A percentile compares a stretch with the other conserved stretches of the same genome.
Conservation (phyloP, 2,888 invertebrate species). For the Scaeva pyrastri region DNA sequence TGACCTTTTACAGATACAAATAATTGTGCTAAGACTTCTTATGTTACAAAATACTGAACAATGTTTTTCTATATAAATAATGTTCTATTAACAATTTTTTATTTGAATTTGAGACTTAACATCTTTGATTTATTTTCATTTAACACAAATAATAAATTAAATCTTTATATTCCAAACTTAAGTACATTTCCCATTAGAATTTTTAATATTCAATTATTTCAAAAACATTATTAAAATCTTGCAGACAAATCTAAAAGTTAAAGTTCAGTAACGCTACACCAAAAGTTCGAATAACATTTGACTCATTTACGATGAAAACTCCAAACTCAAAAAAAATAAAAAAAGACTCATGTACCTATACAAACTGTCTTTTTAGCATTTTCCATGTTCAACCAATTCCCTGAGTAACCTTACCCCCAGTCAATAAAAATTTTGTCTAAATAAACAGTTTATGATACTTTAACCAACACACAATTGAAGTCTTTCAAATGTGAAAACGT, state of each 20-base stretch:
- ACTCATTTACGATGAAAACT: not conserved
- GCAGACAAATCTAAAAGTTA: conserved; percentile 14
- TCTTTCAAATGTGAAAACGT: conserved; percentile 24
- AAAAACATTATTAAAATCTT: not conserved
- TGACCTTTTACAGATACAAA: too few species aligned
- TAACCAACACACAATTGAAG: conserved; percentile 12
- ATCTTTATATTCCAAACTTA: too few species aligned
- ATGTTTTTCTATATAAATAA: too few species aligned
- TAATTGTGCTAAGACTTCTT: too few species aligned
- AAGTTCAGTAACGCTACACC: conserved; percentile 13
- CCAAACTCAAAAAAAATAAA: conserved; percentile 2
- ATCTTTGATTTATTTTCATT: too few species aligned
- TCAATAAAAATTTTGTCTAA: conserved; percentile 22
- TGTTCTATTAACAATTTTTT: too few species aligned
- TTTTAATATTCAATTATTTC: not conserved
- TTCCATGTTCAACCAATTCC: conserved; percentile 43
- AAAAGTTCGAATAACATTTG: not conserved
- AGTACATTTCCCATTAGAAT: not conserved
- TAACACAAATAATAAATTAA: too few species aligned
- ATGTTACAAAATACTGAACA: too few species aligned
- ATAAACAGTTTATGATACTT: conserved; percentile 62
- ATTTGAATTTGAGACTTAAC: too few species aligned
- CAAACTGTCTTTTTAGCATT: conserved; percentile 15
- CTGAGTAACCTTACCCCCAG: conserved; percentile 39
- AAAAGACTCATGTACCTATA: too few species aligned